These are phyloP conservation scores for Thaleichthys pacificus DNA, from an alignment of 2,797 vertebrate species.

Conservation along the genomic window DNA sequence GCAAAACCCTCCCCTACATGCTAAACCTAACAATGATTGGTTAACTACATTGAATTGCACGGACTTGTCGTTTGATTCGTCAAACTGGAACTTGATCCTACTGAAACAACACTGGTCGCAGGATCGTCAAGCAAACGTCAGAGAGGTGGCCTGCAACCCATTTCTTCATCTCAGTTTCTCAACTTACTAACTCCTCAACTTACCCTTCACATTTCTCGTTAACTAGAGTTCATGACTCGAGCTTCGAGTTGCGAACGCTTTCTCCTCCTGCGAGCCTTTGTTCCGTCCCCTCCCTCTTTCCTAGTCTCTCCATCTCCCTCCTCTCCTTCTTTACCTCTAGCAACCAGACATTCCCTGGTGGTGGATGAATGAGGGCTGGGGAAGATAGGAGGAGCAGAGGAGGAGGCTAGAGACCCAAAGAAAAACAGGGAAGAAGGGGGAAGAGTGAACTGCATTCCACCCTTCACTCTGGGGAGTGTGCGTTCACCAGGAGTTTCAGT, in stretches of 20 bases:
- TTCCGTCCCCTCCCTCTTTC: conserved; percentile 46
- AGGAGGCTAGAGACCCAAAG: conserved; percentile 8
- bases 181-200: conserved; percentile 22
- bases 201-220: conserved; percentile 56
- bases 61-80: no score
- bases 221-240: conserved; percentile 50
- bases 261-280: no score
- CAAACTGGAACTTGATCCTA: not conserved
- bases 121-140: not conserved
- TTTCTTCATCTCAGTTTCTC: conserved; percentile 9
- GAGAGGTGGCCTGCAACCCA: conserved; percentile 17
- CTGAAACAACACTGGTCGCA: not conserved
- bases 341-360: conserved; percentile 57
- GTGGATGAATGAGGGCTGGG: conserved; percentile 49
- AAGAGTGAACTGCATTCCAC: conserved; percentile 28
- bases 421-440: conserved; percentile 27
- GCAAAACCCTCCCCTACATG: not conserved
- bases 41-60: not conserved
- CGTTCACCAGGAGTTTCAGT: conserved; percentile 14
- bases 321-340: conserved; percentile 28
- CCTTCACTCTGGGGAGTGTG: conserved; percentile 29
- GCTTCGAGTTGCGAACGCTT: conserved; percentile 11
- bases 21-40: not conserved
- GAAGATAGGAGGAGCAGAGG: conserved; percentile 36
- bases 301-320: conserved; percentile 40